Evolutionary conservation across 2,888 invertebrate species (phyloP).

Genomic region (Aphodius granarius): DNA sequence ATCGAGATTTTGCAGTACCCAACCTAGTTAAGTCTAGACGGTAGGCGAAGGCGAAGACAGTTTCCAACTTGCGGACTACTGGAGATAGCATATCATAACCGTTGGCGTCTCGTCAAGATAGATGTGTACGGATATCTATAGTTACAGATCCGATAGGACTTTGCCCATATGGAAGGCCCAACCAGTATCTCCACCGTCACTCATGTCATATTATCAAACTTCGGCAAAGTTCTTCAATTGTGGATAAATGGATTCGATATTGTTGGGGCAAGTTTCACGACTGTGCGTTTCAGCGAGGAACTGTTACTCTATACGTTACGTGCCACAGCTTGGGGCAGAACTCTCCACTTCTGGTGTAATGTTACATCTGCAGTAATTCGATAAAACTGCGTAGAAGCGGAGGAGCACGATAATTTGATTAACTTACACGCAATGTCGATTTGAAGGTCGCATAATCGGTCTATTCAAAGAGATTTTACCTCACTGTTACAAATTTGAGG

Average conservation of each 20-base stretch:
- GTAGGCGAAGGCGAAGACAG: neutral
- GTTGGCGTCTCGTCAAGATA: neutral
- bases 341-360: neutral
- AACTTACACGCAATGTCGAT: too few species aligned
- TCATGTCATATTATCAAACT: slow-evolving; percentile 4
- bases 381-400: neutral
- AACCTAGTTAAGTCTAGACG: neutral
- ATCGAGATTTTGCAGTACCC: too few species aligned
- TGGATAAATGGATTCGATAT: slow-evolving; percentile 10
- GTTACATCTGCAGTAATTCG: neutral
- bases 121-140: neutral
- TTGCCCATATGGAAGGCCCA: neutral
- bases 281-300: neutral
- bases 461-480: too few species aligned
- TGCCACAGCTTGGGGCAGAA: neutral
- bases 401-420: neutral
- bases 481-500: too few species aligned
- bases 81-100: neutral
- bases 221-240: slow-evolving; percentile 3
- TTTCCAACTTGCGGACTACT: neutral
- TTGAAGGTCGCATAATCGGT: too few species aligned
- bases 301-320: neutral
- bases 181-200: neutral
- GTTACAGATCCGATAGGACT: slow-evolving; percentile 1
- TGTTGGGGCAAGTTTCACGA: neutral